Conservation (phyloP, 1,140 invertebrate species). For the Theocolax elegans region DNA sequence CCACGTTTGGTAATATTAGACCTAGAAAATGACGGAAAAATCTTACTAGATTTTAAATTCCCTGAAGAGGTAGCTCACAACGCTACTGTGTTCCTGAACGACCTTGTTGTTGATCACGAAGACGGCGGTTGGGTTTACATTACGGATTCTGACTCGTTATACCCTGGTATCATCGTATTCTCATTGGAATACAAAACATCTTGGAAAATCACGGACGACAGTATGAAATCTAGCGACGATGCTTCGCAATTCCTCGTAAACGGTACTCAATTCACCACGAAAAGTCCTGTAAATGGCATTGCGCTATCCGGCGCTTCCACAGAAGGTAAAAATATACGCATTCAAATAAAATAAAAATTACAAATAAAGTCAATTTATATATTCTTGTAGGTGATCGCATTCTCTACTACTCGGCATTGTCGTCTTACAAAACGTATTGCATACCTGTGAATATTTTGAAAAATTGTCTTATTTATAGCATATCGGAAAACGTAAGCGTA, state of each 20-base stretch:
- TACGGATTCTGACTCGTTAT: slow-evolving; percentile 70
- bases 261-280: slow-evolving; percentile 63
- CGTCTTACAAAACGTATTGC: too few relatives aligned
- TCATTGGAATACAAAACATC: slow-evolving; percentile 68
- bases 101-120: slow-evolving; percentile 73
- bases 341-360: too few relatives aligned
- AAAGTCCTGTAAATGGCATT: slow-evolving; percentile 72
- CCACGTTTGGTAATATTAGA: slow-evolving; percentile 73
- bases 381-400: too few relatives aligned
- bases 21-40: slow-evolving; percentile 66
- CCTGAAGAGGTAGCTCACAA: slow-evolving; percentile 65
- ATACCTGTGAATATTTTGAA: too few relatives aligned
- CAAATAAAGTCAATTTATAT: too few relatives aligned
- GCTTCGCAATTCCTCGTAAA: slow-evolving; percentile 68
- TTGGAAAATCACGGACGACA: slow-evolving; percentile 72
- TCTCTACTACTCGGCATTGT: too few relatives aligned
- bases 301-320: slow-evolving; percentile 69
- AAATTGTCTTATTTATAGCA: too few relatives aligned
- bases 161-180: slow-evolving; percentile 75
- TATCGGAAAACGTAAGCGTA: too few relatives aligned
- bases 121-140: slow-evolving; percentile 74
- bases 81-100: slow-evolving; percentile 70
- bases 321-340: too few relatives aligned
- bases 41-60: slow-evolving; percentile 60
- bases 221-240: slow-evolving; percentile 69